Evolutionary conservation across 2,797 vertebrate genomes (phyloP), one percentile per base, ranked within the genome.

Genomic region (Microctenopoma stevenorrisi): DNA sequence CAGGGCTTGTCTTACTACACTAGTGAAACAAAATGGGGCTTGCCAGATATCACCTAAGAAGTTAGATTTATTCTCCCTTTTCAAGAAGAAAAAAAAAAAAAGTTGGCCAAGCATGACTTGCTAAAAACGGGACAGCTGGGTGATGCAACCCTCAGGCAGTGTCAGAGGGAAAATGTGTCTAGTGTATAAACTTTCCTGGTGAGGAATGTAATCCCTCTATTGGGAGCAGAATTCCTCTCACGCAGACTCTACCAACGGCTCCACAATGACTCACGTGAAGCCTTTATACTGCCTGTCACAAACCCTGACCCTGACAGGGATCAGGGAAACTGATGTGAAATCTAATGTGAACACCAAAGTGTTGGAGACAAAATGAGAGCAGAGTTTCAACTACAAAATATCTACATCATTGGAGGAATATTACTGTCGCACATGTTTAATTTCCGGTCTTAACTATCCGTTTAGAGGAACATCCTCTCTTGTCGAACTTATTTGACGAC

Each of bases 101-200:
- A 28, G 72, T 50, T 73, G 64, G 35, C 67, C 88, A 71, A 92
- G 88, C 83, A 90, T 93, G 92, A 93, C 91, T 89, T 81, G 84
- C 90, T 50, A 72, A 83, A 90, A 82, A 22, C 53, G 56, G 62
- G 42, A 63, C 49, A 49, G 61, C 50, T 43, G 33, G 13, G 62
- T 82, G 79, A 79, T 49, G 64, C 74, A 87, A 83, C 18, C 7
- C 25, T 33, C 25, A 48, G 50, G 9, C 43, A 61, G 40, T n/a
- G 6, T 46, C 37, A 47, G 64, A 59, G 2, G 43, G 22, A 42
- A 26, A 64, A 65, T 2, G 25, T 53, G 65, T 79, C 74, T 64
- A 65, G 66, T 82, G 79, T 83, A 63, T 82, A 78, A 84, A 75
- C 69, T 56, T 49, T 79, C 57, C 15, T 22, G 40, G 48, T 53